phyloP scores from a whole-genome alignment of 2,113 vertebrate genomes.

The Castor canadensis region DNA sequence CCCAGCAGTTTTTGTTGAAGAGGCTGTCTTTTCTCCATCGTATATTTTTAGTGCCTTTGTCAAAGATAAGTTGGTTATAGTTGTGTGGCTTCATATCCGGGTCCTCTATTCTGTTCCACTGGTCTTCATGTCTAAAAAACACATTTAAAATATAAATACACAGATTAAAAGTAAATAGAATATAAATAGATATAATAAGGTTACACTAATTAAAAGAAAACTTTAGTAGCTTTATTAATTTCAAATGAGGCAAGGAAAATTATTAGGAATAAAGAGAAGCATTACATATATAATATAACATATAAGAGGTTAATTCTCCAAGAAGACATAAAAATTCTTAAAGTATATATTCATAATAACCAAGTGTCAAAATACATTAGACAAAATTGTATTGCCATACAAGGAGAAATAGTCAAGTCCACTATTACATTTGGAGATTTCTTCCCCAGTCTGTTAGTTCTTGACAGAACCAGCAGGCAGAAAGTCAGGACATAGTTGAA shows the following conservation, averaged over 20 bases:
- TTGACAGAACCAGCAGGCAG: not conserved
- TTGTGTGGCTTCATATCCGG: too few species aligned
- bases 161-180: not conserved
- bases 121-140: too few species aligned
- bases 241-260: not conserved
- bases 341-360: not conserved
- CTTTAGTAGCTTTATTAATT: not conserved
- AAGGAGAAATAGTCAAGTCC: not conserved
- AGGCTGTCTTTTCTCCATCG: too few species aligned
- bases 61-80: too few species aligned
- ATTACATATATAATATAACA: not conserved
- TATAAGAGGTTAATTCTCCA: not conserved
- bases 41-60: too few species aligned
- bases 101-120: too few species aligned
- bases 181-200: not conserved
- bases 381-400: not conserved
- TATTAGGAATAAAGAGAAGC: not conserved
- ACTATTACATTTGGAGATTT: slow-evolving; percentile 1
- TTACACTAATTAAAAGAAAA: not conserved
- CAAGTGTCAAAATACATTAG: not conserved
- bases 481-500: not conserved
- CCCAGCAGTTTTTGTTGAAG: too few species aligned
- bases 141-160: not conserved
- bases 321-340: not conserved
- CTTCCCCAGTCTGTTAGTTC: not conserved